phyloP scores from a whole-genome alignment of 2,888 invertebrate species.

The Leucozona laternaria region DNA sequence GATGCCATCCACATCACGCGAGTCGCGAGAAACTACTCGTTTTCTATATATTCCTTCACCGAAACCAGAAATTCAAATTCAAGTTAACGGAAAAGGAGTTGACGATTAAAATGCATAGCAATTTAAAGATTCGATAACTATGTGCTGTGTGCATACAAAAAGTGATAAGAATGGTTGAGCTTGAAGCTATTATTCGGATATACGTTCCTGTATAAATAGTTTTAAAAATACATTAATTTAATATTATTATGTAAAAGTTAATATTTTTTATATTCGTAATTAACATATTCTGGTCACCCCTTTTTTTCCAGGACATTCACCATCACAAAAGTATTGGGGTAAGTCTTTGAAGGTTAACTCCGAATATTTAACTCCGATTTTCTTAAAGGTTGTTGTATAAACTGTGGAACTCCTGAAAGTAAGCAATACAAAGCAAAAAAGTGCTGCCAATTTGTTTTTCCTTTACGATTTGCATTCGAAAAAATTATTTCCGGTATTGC shows the following conservation, averaged over 20 bases:
- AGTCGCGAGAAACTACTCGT: conserved; percentile 42
- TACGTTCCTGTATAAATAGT: neutral
- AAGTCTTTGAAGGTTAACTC: no score
- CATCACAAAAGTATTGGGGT: neutral
- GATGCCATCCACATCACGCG: conserved; percentile 42
- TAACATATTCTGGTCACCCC: neutral
- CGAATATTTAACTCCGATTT: neutral
- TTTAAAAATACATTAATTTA: neutral
- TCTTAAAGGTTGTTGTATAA: neutral
- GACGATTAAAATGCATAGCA: conserved; percentile 43
- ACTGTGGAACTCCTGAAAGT: neutral
- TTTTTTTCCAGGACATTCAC: neutral
- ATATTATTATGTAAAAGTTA: neutral
- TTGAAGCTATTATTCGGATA: neutral
- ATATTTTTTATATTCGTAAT: neutral
- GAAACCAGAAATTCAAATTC: conserved; percentile 76
- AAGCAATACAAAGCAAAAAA: neutral
- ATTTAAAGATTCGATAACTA: neutral
- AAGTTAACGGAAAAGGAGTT: conserved; percentile 80
- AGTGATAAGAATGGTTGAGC: conserved; percentile 26
- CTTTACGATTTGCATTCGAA: neutral
- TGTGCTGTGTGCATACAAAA: neutral
- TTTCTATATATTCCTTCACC: conserved; percentile 51
- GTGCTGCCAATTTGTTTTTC: no score
- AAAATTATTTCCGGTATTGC: neutral